Evolutionary conservation across 2,113 vertebrate species (phyloP), one percentile per base, ranked within the genome.

Genomic region (Urocynchramus pylzowi): DNA sequence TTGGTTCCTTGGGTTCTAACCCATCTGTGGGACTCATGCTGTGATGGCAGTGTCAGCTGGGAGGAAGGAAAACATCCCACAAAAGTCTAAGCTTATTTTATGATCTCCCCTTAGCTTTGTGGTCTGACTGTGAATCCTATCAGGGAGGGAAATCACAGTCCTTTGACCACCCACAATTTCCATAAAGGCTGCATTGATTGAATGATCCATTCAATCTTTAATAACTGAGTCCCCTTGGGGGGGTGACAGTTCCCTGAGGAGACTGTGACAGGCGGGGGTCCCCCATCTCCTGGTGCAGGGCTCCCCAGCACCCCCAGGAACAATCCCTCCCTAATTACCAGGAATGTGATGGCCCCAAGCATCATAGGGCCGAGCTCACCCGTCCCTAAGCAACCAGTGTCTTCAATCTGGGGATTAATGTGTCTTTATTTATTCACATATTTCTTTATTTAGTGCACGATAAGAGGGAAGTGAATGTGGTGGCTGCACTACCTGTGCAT

Each of bases 261-360:
- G 27, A 70, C 35, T 2, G 2, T 69, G 70, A 30, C 5, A 1
- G 3, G 2, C 0, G 0, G 21, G n/a, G 4, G 2, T 7, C 4
- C 28, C 52, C 41, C 8, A 4, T 57, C 53, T 69, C 53, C 24
- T 13, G 4, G 27, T 6, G 0, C 30, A 20, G 28, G 35, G 69
- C 44, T 80, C 44, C 65, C 15, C 8, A 9, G 3, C 23, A 50
- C 41, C 2, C 0, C 47, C 1, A 4, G 35, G 30, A 78, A 8
- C 44, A 68, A 1, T 10, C 10, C 19, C 10, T n/a, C 22, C 1
- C 19, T 10, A 18, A 30, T 57, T 28, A 53, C 10, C 65, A 68
- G 39, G 4, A 6, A 4, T 4, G 7, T 2, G 8, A 50, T 22
- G 33, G 28, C 50, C 39, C 35, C 11, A 1, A 0, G 2, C 1